phyloP scores from a whole-genome alignment of 2,888 invertebrate genomes.

The Drosophila parthenogenetica region DNA sequence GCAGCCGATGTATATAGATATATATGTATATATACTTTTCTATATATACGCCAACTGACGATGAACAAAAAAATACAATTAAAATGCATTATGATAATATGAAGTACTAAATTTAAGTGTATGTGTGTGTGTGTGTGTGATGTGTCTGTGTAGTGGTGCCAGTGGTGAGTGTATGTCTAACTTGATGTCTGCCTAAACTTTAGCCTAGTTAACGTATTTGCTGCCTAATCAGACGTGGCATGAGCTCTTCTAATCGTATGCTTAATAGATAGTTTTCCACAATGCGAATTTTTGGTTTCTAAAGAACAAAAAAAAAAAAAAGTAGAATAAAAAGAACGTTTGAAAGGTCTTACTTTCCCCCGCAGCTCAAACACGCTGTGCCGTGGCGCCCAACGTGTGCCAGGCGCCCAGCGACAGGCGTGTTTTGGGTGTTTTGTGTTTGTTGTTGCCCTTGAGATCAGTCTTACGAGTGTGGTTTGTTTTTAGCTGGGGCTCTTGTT shows the following conservation, averaged over 20 bases:
- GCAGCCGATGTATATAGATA: constrained; percentile 12
- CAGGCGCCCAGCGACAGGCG: constrained; percentile 13
- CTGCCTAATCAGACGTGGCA: constrained; percentile 49
- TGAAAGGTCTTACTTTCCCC: constrained; percentile 24
- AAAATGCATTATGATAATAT: constrained; percentile 16
- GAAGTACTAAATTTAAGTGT: constrained; percentile 42
- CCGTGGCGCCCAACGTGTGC: constrained; percentile 10
- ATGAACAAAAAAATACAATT: constrained; percentile 3
- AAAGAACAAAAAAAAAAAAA: constrained; percentile 28
- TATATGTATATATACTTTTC: background rate
- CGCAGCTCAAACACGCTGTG: background rate
- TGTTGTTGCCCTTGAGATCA: constrained; percentile 64
- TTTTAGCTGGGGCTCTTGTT: constrained; percentile 14
- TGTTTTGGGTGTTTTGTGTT: background rate
- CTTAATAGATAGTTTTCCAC: constrained; percentile 36
- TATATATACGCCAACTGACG: constrained; percentile 14
- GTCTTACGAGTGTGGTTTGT: constrained; percentile 59
- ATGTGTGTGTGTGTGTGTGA: background rate
- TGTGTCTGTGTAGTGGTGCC: background rate
- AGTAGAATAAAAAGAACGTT: constrained; percentile 16
- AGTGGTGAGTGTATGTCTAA: constrained; percentile 21
- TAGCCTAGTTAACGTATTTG: constrained; percentile 43
- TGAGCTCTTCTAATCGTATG: constrained; percentile 41
- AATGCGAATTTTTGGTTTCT: constrained; percentile 71
- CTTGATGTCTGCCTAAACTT: background rate